Percentiles rank a stretch among this genome's conserved stretches.
Evolutionary conservation across 2,888 invertebrate genomes (phyloP).

Genomic region (Archips crataeganus): DNA sequence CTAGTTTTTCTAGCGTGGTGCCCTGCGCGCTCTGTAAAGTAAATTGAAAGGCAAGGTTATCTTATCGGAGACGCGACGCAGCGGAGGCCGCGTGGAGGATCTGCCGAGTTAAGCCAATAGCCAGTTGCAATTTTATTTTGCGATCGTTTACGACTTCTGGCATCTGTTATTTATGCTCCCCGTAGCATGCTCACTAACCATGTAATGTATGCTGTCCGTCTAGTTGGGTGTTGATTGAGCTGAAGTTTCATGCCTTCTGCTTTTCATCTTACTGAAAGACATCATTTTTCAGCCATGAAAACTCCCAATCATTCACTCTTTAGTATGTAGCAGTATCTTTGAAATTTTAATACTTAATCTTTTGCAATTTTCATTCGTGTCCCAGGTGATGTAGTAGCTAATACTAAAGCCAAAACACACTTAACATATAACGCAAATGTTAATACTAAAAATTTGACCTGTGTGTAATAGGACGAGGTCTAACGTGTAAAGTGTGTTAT

Average conservation of each 20-base stretch:
- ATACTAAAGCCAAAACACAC: background rate
- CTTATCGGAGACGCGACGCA: slow-evolving; percentile 76
- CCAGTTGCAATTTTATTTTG: slow-evolving; percentile 55
- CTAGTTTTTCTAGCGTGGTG: slow-evolving; percentile 58
- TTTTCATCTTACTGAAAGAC: background rate
- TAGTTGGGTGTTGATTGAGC: slow-evolving; percentile 1
- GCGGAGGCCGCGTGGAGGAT: slow-evolving; percentile 53
- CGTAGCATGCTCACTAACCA: background rate
- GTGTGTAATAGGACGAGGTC: slow-evolving; percentile 7
- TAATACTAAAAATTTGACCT: slow-evolving; percentile 8
- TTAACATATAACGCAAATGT: slow-evolving; percentile 6
- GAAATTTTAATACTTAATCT: background rate
- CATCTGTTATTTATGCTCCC: slow-evolving; percentile 10
- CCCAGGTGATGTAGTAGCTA: too few species aligned
- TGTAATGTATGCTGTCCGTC: slow-evolving; percentile 1
- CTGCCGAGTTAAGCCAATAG: slow-evolving; percentile 34
- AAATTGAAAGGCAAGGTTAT: slow-evolving; percentile 85
- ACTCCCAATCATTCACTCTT: background rate
- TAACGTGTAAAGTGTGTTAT: background rate
- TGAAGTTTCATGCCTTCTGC: background rate
- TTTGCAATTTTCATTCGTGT: too few species aligned
- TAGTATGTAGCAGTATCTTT: background rate
- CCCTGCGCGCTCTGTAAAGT: slow-evolving; percentile 64
- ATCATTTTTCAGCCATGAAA: background rate
- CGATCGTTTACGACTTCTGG: slow-evolving; percentile 27